Conservation (phyloP, 2,113 vertebrate species). For the Sterrhoptilus dennistouni region DNA sequence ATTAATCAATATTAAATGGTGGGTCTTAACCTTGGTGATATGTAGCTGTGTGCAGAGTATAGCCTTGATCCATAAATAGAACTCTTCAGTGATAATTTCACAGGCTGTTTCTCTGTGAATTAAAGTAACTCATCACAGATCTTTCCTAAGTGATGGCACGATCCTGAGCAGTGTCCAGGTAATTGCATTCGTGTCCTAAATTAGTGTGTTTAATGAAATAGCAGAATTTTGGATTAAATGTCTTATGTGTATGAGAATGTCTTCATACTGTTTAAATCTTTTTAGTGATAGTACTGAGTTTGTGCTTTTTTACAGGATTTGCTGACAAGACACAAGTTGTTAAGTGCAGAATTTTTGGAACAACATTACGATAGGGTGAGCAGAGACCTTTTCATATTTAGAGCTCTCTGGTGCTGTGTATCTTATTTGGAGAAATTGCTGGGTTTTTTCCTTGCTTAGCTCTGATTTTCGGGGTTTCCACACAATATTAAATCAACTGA, state of each 20-base stretch:
- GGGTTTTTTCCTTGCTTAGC: neutral
- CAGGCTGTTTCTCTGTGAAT: neutral
- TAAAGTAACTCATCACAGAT: neutral
- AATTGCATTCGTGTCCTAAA: neutral
- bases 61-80: neutral
- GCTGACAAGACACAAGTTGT: conserved; percentile 86
- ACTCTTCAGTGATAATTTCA: neutral
- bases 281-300: neutral
- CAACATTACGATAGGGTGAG: conserved; percentile 87
- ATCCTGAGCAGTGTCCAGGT: neutral
- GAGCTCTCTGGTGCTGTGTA: neutral
- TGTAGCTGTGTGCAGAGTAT: neutral
- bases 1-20: neutral
- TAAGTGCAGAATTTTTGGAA: conserved; percentile 88
- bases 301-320: conserved; percentile 77
- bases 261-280: neutral
- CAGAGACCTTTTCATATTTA: neutral
- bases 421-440: neutral
- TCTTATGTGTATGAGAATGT: neutral
- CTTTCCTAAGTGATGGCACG: neutral
- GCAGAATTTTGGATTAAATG: neutral
- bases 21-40: neutral
- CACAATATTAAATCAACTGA: neutral
- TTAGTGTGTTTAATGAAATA: neutral
- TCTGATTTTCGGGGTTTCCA: neutral